Conservation (phyloP, 2,888 invertebrate species). For the Eupeodes luniger region DNA sequence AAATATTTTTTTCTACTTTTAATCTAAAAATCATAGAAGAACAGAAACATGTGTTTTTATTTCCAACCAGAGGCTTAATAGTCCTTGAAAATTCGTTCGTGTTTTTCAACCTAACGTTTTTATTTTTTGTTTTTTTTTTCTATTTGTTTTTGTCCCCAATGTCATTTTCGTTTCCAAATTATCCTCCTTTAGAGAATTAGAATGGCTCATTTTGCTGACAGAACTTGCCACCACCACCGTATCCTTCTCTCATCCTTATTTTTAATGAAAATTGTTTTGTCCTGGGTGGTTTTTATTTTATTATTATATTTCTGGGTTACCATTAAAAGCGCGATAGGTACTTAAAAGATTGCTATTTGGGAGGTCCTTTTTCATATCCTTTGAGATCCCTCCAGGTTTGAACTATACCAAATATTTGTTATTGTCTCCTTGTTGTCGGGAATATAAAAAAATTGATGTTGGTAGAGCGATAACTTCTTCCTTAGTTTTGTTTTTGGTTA, state of each 20-base stretch:
- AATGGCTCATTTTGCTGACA: constrained; percentile 22
- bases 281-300: background rate
- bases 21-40: background rate
- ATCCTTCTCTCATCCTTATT: background rate
- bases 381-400: background rate
- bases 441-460: constrained; percentile 55
- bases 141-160: background rate
- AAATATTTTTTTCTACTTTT: background rate
- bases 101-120: constrained; percentile 1
- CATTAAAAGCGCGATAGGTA: background rate
- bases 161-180: constrained; percentile 16
- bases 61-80: background rate
- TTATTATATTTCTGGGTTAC: background rate
- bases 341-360: background rate
- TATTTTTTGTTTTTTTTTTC: background rate
- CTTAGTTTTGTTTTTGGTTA: background rate
- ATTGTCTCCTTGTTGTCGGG: constrained; percentile 44
- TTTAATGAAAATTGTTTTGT: constrained; percentile 1
- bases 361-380: constrained; percentile 11
- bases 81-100: constrained; percentile 4
- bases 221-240: background rate
- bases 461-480: constrained; percentile 9
- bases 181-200: background rate
- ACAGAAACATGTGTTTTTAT: constrained; percentile 15
- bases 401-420: background rate